phyloP scores from a whole-genome alignment of 2,113 vertebrate species.

The Parus major region DNA sequence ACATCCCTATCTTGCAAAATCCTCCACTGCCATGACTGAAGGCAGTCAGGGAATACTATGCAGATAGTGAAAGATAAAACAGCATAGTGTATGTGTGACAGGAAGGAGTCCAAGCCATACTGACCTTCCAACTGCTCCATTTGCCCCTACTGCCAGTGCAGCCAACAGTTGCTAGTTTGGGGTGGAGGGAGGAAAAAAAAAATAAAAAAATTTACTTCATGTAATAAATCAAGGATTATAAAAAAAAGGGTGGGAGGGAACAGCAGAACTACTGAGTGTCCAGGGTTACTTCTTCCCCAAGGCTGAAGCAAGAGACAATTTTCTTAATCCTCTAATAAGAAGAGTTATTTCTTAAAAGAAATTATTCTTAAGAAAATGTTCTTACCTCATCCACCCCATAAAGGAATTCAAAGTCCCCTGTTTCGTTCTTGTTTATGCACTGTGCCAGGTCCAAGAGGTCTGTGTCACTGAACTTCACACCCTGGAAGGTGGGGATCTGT shows the following conservation, averaged over 20 bases:
- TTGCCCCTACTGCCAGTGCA: constrained; percentile 84
- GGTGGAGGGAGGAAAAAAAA: neutral
- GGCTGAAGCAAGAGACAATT: neutral
- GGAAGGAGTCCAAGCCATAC: neutral
- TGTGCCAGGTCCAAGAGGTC: constrained; percentile 92
- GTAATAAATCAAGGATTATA: neutral
- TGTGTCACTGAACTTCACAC: constrained; percentile 86
- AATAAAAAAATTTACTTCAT: neutral
- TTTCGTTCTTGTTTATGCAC: constrained; percentile 76
- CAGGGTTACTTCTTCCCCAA: neutral
- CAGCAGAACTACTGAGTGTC: neutral
- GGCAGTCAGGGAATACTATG: neutral
- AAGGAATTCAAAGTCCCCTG: constrained; percentile 76
- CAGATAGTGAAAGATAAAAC: neutral
- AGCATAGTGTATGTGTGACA: neutral
- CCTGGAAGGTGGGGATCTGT: constrained; percentile 87
- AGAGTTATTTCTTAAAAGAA: neutral
- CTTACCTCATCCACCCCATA: constrained; percentile 94
- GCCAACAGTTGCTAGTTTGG: constrained; percentile 85
- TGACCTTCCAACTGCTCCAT: constrained; percentile 93
- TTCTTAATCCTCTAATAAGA: too few species aligned
- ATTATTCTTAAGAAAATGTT: neutral
- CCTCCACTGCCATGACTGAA: rapidly evolving
- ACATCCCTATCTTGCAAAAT: neutral
- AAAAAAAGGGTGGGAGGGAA: neutral